A percentile compares a stretch with the other conserved stretches of the same genome.
phyloP scores from a whole-genome alignment of 1,140 invertebrate species.

The Cydia strobilella region DNA sequence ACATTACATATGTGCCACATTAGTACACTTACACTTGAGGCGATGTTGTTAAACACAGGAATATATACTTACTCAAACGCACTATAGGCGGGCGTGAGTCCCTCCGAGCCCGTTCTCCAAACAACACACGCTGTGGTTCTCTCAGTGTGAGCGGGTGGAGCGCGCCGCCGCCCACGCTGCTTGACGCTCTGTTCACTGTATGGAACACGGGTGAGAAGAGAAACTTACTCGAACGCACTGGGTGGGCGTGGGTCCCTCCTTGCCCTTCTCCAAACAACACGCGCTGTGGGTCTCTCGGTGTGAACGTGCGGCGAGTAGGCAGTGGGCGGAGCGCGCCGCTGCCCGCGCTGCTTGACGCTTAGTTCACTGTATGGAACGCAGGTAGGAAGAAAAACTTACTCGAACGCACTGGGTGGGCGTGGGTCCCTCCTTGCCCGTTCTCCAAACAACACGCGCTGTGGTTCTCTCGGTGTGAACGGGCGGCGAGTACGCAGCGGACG shows the following conservation, averaged over 20 bases:
- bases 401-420: conserved; percentile 89
- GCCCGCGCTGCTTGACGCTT: too few relatives aligned
- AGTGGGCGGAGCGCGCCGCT: conserved; percentile 76
- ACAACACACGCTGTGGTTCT: conserved; percentile 85
- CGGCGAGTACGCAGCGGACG: conserved; percentile 85
- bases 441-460: conserved; percentile 83
- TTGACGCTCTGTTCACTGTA: conserved; percentile 51
- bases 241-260: conserved; percentile 83
- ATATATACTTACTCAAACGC: conserved; percentile 84
- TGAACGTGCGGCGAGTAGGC: conserved; percentile 88
- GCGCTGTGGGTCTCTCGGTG: conserved; percentile 87
- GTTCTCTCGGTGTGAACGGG: conserved; percentile 90
- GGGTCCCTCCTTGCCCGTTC: conserved; percentile 66
- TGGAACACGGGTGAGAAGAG: not conserved
- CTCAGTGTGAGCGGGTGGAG: conserved; percentile 85
- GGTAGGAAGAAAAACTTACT: conserved; percentile 72
- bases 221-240: conserved; percentile 87
- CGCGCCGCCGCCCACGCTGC: conserved; percentile 42
- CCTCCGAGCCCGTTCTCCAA: conserved; percentile 54
- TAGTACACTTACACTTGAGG: too few relatives aligned
- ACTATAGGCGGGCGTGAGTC: conserved; percentile 86
- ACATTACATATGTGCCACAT: too few relatives aligned
- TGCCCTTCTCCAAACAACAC: conserved; percentile 76
- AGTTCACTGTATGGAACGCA: too few relatives aligned
- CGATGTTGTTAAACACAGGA: too few relatives aligned